These are phyloP conservation scores for Mythimna albipuncta DNA, from an alignment of 2,888 invertebrate species.

Conservation along the genomic window DNA sequence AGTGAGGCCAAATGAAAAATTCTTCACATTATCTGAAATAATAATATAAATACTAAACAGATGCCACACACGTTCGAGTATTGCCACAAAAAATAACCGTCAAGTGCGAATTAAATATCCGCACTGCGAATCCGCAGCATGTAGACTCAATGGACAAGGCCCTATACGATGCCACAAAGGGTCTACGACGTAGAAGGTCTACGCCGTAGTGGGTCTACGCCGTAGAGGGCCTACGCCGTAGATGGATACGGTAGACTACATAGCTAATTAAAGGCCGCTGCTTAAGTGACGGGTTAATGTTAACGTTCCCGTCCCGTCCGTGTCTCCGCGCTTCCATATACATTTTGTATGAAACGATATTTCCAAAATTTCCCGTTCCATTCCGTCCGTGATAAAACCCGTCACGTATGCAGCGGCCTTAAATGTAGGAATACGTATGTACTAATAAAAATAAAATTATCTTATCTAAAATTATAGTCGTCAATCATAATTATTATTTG, in stretches of 20 bases:
- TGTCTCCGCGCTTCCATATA: too few species aligned
- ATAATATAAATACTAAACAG: constrained; percentile 58
- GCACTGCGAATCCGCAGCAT: constrained; percentile 18
- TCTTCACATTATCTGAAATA: constrained; percentile 52
- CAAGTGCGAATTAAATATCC: constrained; percentile 23
- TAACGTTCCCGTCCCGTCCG: too few species aligned
- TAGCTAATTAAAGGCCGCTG: too few species aligned
- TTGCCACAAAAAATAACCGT: constrained; percentile 28
- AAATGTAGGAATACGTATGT: not conserved
- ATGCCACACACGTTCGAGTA: constrained; percentile 43
- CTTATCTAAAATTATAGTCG: not conserved
- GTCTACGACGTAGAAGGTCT: constrained; percentile 5
- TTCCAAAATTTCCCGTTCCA: too few species aligned
- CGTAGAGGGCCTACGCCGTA: constrained; percentile 7
- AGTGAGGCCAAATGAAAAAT: constrained; percentile 54
- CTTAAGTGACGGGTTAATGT: too few species aligned
- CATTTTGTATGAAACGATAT: too few species aligned
- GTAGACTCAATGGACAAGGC: not conserved
- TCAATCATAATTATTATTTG: not conserved
- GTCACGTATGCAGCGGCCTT: too few species aligned
- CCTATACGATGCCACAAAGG: not conserved
- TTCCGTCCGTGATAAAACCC: too few species aligned
- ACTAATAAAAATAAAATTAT: not conserved
- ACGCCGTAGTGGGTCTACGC: constrained; percentile 11
- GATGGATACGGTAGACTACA: not conserved